A percentile compares a stretch with the other conserved stretches of the same genome.
Conservation (phyloP, 2,113 vertebrate genomes). For the Podarcis cretensis region DNA sequence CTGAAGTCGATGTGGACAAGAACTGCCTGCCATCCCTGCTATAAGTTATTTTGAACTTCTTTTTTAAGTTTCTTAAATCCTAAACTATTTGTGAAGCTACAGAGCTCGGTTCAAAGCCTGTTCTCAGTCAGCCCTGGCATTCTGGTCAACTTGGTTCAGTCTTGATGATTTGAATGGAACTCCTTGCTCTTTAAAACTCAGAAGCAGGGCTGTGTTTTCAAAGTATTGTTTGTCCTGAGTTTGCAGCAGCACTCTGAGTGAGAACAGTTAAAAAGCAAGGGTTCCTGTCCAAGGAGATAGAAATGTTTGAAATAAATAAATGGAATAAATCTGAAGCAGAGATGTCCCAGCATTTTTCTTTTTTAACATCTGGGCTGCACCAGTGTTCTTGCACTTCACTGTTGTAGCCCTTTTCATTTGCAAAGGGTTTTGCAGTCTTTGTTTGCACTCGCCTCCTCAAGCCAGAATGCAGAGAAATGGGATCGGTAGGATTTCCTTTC, state of each 20-base stretch:
- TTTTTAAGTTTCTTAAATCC: too few relatives aligned
- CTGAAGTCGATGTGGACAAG: neutral
- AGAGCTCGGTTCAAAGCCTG: neutral
- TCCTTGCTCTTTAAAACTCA: neutral
- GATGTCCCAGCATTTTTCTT: neutral
- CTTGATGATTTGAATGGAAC: neutral
- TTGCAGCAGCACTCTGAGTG: neutral
- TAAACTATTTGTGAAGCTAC: neutral
- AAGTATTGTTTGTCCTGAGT: neutral
- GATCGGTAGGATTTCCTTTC: too few relatives aligned
- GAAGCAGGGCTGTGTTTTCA: neutral
- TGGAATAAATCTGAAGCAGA: neutral
- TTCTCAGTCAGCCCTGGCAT: neutral
- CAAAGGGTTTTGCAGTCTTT: neutral
- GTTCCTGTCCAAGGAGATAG: neutral
- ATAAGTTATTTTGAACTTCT: neutral
- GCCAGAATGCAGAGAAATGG: too few relatives aligned
- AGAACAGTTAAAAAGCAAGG: neutral
- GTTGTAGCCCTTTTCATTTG: neutral
- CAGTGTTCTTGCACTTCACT: neutral
- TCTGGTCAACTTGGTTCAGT: neutral
- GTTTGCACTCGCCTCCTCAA: too few relatives aligned
- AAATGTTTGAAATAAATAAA: neutral
- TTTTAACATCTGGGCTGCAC: neutral
- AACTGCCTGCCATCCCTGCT: neutral